Conservation (phyloP, 2,113 vertebrate species). For the Euleptes europaea region DNA sequence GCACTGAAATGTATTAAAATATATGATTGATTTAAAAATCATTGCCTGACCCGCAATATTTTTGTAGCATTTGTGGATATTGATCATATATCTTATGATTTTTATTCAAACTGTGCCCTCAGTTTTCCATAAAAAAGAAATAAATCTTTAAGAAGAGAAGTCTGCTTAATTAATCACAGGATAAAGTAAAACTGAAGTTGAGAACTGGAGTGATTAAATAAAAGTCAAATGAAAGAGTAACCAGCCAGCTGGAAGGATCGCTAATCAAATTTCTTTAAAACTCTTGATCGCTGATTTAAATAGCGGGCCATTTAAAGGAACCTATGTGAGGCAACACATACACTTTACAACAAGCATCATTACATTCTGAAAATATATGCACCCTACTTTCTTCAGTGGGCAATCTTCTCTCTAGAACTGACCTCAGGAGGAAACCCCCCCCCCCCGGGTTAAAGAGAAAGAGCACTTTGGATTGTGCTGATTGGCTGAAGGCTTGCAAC, state of each 20-base stretch:
- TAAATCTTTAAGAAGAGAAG: conserved; percentile 70
- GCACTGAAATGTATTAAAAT: conserved; percentile 36
- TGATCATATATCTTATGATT: conserved; percentile 66
- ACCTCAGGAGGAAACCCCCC: not conserved
- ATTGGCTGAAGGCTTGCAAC: not conserved
- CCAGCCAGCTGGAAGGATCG: conserved; percentile 8
- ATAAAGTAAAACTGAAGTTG: conserved; percentile 60
- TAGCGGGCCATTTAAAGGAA: rapidly evolving
- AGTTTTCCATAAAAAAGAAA: conserved; percentile 63
- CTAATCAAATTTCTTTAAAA: not conserved
- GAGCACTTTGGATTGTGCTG: too few relatives aligned
- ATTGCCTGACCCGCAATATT: conserved; percentile 55
- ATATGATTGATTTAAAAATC: conserved; percentile 54
- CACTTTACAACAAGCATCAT: not conserved
- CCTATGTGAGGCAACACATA: not conserved
- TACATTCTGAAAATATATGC: too few relatives aligned
- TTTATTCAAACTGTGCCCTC: conserved; percentile 64
- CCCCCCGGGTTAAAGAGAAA: not conserved
- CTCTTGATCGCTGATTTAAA: conserved; percentile 16
- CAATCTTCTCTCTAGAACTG: not conserved
- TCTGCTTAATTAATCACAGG: conserved; percentile 68
- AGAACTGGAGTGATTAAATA: conserved; percentile 56
- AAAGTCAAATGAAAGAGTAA: conserved; percentile 19
- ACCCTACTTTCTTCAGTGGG: not conserved
- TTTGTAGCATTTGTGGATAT: conserved; percentile 50